Conservation (phyloP, 2,113 vertebrate species). For the Pseudopodoces humilis region DNA sequence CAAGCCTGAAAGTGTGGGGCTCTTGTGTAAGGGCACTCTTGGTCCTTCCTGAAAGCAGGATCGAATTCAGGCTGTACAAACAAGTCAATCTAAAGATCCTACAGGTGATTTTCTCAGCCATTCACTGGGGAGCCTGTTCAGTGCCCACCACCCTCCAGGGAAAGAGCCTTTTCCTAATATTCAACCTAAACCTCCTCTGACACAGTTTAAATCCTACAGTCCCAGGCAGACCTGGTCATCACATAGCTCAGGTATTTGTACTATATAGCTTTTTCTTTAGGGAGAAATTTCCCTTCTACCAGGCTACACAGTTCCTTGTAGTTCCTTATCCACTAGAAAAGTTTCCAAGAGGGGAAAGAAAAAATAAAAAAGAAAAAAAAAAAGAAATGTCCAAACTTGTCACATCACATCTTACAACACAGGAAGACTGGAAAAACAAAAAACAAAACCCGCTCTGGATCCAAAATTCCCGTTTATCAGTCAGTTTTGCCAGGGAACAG, state of each 20-base stretch:
- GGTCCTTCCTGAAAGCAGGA: neutral
- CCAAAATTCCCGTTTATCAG: neutral
- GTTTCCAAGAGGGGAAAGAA: neutral
- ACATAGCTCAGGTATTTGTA: neutral
- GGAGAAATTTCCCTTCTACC: neutral
- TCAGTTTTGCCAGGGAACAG: neutral
- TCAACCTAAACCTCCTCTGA: neutral
- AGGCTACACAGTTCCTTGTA: neutral
- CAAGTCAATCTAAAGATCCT: neutral
- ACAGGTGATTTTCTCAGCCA: neutral
- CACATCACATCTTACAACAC: neutral
- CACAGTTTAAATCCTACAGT: neutral
- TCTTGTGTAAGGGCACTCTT: neutral
- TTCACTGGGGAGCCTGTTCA: neutral
- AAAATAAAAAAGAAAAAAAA: fast-evolving
- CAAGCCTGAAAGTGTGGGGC: neutral
- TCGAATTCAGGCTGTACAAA: neutral
- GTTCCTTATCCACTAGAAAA: neutral
- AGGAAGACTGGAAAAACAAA: neutral
- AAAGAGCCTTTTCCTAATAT: neutral
- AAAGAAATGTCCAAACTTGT: neutral
- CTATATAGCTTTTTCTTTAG: neutral
- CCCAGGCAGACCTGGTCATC: neutral
- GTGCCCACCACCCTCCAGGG: neutral
- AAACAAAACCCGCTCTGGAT: neutral